Conservation (phyloP, 2,113 vertebrate species). For the Gymnorhina tibicen region DNA sequence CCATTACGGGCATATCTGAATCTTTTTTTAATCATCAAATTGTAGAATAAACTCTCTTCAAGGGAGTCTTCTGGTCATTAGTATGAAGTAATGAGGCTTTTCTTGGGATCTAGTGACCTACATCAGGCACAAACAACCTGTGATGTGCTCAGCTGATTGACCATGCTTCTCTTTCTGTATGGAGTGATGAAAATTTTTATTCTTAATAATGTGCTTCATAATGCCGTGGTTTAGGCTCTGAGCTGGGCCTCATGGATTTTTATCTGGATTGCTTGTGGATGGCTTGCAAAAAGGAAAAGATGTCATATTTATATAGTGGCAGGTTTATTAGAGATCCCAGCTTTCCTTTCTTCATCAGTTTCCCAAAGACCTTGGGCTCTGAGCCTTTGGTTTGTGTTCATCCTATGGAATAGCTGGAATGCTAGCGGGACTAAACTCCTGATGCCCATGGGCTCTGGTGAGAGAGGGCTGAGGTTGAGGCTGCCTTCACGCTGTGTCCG, state of each 20-base stretch:
- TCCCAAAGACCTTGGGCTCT: neutral
- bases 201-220: neutral
- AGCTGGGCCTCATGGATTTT: neutral
- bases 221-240: neutral
- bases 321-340: neutral
- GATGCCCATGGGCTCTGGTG: accelerated
- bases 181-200: neutral
- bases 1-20: neutral
- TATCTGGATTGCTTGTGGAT: neutral
- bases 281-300: neutral
- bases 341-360: neutral
- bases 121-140: neutral
- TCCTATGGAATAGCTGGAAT: neutral
- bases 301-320: neutral
- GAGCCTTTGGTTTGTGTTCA: neutral
- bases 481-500: neutral
- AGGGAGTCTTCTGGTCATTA: neutral
- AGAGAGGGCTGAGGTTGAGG: neutral
- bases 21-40: neutral
- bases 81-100: neutral
- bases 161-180: neutral
- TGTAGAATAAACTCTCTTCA: neutral
- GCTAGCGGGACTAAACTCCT: neutral
- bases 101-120: neutral
- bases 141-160: neutral